Base-by-base conservation (phyloP, 2,113 vertebrate species). In the Apodemus sylvaticus region DNA sequence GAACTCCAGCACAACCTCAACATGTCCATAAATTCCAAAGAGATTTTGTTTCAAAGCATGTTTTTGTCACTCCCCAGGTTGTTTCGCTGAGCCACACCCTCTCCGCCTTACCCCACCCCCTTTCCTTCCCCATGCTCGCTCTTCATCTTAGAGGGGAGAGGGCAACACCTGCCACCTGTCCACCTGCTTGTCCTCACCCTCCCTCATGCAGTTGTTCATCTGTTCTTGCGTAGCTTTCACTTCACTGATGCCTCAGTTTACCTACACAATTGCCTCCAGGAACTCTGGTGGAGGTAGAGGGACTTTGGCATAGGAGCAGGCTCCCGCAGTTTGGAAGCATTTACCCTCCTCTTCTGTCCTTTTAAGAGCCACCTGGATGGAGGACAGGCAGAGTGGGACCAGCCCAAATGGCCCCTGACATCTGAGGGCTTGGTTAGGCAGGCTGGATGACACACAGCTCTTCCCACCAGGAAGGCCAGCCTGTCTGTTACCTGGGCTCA, bases 211-310 rank as follows among this genome's bases (percentile, higher is more conserved):
- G 3, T 7, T 22, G 34, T 55, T 42, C 36, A 34, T 34, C n/a
- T 22, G 42, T 42, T 93, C 45, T 24, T 39, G 14, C 24, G 1
- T 42, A 36, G 70, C 31, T 24, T 13, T 85, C 4, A 39, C 20
- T 48, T 39, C 58, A 20, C 60, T 36, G 48, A 31, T 87, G 29
- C 85, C 85, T 93, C 83, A 48, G 85, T 68, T 71, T 70, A 70
- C 73, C 85, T 79, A 34, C 60, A 34, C 20, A 70, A 11, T 58
- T n/a, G 74, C 22, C 48, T 79, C 26, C n/a, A 11, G 62, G 31
- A 78, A 64, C 4, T 11, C 71, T 58, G 7, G 53, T 0, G 1
- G 1, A 58, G 1, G 19, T 3, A 1, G 1, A 7, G 31, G 31
- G 5, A 16, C 36, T 10, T 3, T 48, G 17, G n/a, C 39, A 9